Conservation (phyloP, 2,797 vertebrate species). For the Danio kyathit region DNA sequence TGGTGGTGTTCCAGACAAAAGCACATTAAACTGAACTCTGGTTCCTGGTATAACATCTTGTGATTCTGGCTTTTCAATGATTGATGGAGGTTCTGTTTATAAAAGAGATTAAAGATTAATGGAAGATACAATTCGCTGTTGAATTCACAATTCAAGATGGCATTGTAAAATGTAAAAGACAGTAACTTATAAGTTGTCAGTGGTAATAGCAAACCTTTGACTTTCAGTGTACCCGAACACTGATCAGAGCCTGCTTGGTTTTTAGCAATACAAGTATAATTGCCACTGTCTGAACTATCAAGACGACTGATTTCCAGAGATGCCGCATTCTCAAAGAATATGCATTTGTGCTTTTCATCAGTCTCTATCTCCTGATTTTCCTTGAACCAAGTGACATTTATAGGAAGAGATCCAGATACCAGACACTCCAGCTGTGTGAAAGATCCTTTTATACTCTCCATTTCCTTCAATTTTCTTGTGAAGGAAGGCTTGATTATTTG, state of each 20-base stretch:
- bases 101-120: conserved; percentile 25
- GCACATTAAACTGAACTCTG: conserved; percentile 89
- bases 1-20: conserved; percentile 89
- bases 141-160: neutral
- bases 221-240: conserved; percentile 89
- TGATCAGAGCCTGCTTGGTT: conserved; percentile 93
- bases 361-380: conserved; percentile 89
- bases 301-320: conserved; percentile 93
- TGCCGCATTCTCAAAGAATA: conserved; percentile 95
- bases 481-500: conserved; percentile 97
- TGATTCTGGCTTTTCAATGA: conserved; percentile 91
- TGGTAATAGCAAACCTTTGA: conserved; percentile 89
- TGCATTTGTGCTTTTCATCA: conserved; percentile 92
- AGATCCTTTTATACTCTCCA: conserved; percentile 94
- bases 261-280: conserved; percentile 91
- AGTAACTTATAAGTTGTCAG: neutral
- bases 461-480: conserved; percentile 94
- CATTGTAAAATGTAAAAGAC: neutral
- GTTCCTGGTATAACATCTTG: conserved; percentile 91
- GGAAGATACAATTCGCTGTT: neutral
- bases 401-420: conserved; percentile 94
- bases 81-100: conserved; percentile 90
- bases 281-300: conserved; percentile 87
- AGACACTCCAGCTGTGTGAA: conserved; percentile 95
- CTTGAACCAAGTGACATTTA: conserved; percentile 94